A percentile compares a stretch with the other conserved stretches of the same genome.
Evolutionary conservation across 2,797 vertebrate species (phyloP).

Genomic region (Scomberomorus guttatus): DNA sequence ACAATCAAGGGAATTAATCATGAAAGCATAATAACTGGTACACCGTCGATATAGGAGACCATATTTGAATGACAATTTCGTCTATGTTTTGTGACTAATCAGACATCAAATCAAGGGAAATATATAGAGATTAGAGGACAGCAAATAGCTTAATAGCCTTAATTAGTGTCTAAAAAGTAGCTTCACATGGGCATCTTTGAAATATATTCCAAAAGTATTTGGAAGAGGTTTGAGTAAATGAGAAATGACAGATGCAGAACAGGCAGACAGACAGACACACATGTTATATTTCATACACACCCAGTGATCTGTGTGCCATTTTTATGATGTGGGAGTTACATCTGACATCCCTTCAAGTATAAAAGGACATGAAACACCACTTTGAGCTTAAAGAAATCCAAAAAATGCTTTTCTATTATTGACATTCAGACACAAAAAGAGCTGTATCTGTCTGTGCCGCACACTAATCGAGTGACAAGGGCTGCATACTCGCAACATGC

Average conservation of each 20-base stretch:
- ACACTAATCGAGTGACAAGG: conserved; percentile 7
- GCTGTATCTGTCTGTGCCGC: background rate
- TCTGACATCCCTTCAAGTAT: conserved; percentile 14
- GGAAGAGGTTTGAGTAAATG: background rate
- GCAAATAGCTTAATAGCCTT: background rate
- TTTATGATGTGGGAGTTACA: background rate
- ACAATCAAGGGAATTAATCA: background rate
- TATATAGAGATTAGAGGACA: background rate
- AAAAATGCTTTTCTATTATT: conserved; percentile 12
- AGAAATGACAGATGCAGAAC: background rate
- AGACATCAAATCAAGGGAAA: background rate
- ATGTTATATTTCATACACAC: background rate
- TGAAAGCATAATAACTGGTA: background rate
- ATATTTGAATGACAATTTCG: background rate
- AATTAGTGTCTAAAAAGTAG: background rate
- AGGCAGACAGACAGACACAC: conserved; percentile 2
- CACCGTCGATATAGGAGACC: background rate
- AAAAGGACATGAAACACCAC: conserved; percentile 12
- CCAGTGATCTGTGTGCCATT: background rate
- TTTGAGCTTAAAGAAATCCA: conserved; percentile 10
- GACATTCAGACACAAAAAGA: conserved; percentile 29
- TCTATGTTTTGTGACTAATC: background rate
- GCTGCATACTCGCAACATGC: background rate
- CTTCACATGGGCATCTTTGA: background rate
- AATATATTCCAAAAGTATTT: conserved; percentile 5